Evolutionary conservation across 2,113 vertebrate species (phyloP).

Genomic region (Sclerurus mexicanus): DNA sequence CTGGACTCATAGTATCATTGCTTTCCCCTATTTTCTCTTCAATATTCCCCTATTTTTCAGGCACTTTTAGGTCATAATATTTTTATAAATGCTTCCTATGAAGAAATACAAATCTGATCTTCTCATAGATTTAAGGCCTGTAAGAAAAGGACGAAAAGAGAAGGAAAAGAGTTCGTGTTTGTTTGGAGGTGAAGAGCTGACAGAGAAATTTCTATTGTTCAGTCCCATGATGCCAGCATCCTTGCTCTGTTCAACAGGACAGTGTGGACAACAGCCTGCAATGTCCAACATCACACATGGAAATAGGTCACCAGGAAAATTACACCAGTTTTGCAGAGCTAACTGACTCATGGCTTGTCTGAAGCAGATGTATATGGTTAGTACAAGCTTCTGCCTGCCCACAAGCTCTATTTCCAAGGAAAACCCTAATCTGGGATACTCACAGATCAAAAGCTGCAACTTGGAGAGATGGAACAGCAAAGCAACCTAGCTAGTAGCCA

Average conservation of each 20-base stretch:
- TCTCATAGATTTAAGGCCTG: neutral
- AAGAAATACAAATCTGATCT: neutral
- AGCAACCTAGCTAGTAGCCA: neutral
- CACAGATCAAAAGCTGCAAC: neutral
- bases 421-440: neutral
- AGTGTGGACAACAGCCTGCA: neutral
- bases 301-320: neutral
- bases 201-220: neutral
- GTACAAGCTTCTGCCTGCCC: neutral
- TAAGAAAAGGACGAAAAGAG: neutral
- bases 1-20: neutral
- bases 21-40: neutral
- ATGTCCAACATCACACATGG: neutral
- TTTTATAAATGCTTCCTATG: neutral
- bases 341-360: neutral
- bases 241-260: neutral
- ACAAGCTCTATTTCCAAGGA: neutral
- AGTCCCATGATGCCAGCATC: neutral
- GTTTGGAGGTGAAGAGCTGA: neutral
- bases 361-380: neutral
- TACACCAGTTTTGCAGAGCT: neutral
- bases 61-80: neutral
- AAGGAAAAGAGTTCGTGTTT: accelerated
- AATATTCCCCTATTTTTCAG: neutral
- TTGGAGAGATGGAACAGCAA: neutral